Percentiles rank a stretch among this genome's conserved stretches.
Conservation (phyloP, 2,888 invertebrate species). For the Girardia tigrina region DNA sequence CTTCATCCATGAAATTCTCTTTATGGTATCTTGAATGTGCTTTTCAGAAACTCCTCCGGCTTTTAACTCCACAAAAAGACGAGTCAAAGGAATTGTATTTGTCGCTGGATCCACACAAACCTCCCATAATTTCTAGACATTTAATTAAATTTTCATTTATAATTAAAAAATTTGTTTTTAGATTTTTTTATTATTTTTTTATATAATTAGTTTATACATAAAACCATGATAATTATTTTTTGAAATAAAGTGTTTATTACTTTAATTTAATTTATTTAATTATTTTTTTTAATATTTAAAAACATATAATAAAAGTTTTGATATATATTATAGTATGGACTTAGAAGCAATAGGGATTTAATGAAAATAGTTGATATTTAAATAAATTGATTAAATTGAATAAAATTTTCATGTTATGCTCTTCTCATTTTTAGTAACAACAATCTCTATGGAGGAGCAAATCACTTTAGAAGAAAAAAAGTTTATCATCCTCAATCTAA, state of each 20-base stretch:
- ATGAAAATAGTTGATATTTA: background rate
- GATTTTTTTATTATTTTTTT: background rate
- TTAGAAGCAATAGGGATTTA: background rate
- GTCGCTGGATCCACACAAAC: conserved; percentile 44
- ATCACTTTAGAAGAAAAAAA: too few species aligned
- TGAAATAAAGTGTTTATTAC: background rate
- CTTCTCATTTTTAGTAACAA: too few species aligned
- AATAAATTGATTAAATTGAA: too few species aligned
- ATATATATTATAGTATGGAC: background rate
- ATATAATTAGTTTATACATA: background rate
- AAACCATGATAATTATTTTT: background rate
- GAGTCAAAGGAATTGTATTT: conserved; percentile 43
- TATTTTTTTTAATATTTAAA: background rate
- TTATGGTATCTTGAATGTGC: conserved; percentile 43
- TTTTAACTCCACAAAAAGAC: conserved; percentile 44
- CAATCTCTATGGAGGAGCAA: too few species aligned
- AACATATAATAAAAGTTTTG: background rate
- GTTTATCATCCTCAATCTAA: too few species aligned
- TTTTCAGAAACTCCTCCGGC: conserved; percentile 45
- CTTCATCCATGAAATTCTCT: conserved; percentile 42
- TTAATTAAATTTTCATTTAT: background rate
- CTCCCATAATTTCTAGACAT: conserved; percentile 46
- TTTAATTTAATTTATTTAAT: background rate
- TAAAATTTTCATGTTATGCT: too few species aligned
- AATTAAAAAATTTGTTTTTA: background rate